These are phyloP conservation scores for Vireo griseus DNA, from an alignment of 2,797 vertebrate genomes.

Conservation along the genomic window DNA sequence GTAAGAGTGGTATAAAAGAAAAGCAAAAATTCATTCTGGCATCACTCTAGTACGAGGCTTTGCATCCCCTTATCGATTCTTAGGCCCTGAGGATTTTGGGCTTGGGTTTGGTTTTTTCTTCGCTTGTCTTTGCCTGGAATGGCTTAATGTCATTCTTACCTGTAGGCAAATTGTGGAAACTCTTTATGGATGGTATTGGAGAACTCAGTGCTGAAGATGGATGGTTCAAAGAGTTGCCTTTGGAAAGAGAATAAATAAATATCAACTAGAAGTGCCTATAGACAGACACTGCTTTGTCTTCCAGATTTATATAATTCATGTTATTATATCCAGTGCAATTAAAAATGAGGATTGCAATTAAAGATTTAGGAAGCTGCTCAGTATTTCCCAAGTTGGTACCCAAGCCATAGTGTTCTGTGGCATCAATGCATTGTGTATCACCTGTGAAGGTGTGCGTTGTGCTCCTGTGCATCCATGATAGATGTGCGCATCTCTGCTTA, in stretches of 20 bases:
- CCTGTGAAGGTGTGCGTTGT: fast-evolving
- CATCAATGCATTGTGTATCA: fast-evolving
- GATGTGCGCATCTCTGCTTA: neutral
- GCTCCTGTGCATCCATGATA: fast-evolving
- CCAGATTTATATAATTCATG: neutral
- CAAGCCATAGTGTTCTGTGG: neutral
- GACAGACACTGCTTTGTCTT: neutral
- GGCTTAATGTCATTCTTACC: neutral
- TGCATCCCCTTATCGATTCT: neutral
- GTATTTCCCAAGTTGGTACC: neutral
- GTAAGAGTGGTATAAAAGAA: too few species aligned
- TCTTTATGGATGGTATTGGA: neutral
- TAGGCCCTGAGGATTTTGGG: neutral
- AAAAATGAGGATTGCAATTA: neutral
- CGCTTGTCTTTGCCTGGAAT: neutral
- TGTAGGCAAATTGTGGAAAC: neutral
- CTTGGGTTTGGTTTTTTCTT: neutral
- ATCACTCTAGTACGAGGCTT: neutral
- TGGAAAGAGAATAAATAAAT: neutral
- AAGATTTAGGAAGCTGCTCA: neutral
- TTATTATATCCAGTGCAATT: neutral
- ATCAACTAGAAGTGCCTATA: neutral
- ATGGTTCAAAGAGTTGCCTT: neutral
- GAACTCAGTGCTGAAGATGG: neutral
- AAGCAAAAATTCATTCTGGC: too few species aligned